These are phyloP conservation scores for Semnopithecus entellus DNA, from an alignment of 2,113 vertebrate genomes.

Conservation along the genomic window DNA sequence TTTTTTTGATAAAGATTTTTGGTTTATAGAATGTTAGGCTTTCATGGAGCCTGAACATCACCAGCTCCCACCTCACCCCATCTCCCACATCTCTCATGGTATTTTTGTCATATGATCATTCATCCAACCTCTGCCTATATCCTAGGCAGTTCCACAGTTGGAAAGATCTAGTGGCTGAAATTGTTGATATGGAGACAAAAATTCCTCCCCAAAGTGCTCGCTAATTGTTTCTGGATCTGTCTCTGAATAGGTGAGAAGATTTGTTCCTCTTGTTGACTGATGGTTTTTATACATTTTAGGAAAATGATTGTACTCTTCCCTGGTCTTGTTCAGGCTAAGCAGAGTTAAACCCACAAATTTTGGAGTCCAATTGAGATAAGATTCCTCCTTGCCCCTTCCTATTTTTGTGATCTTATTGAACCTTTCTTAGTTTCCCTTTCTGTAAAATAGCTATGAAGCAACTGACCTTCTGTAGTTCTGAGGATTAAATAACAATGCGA, in stretches of 20 bases:
- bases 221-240: background rate
- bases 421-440: background rate
- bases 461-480: background rate
- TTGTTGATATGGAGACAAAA: background rate
- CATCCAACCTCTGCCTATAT: background rate
- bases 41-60: background rate
- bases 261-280: background rate
- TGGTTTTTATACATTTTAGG: background rate
- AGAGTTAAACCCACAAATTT: background rate
- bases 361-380: background rate
- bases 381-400: background rate
- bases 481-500: slow-evolving; percentile 56
- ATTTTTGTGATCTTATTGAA: background rate
- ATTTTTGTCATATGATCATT: background rate
- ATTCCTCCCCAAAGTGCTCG: background rate
- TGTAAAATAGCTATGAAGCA: background rate
- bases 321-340: background rate
- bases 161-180: background rate
- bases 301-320: background rate
- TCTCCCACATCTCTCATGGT: background rate
- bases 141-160: background rate
- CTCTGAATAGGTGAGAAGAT: background rate
- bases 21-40: background rate
- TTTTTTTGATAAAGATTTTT: background rate
- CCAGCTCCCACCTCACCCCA: accelerated